A percentile compares a stretch with the other conserved stretches of the same genome.
phyloP scores from a whole-genome alignment of 2,113 vertebrate species.

The Oreochromis spilurus region DNA sequence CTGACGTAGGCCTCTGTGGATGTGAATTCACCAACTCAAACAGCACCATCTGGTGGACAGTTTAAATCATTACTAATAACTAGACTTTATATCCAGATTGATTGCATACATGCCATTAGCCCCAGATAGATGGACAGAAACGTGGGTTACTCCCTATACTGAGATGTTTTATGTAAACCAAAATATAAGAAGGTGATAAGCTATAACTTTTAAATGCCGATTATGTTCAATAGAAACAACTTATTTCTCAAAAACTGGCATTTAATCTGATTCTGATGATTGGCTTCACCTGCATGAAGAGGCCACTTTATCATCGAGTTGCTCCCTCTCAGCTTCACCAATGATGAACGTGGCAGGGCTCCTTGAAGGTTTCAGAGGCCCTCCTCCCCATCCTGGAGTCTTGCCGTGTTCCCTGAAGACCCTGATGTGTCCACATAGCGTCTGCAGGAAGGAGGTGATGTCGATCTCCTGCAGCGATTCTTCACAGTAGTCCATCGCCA shows the following conservation, averaged over 20 bases:
- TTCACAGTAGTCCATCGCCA: conserved; percentile 94
- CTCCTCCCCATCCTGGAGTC: conserved; percentile 20
- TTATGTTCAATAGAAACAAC: background rate
- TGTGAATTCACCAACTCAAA: background rate
- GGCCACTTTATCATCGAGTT: conserved; percentile 60
- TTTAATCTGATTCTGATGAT: background rate
- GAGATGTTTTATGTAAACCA: background rate
- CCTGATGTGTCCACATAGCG: conserved; percentile 87
- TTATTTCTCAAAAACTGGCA: background rate
- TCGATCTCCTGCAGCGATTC: conserved; percentile 95
- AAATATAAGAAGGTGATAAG: background rate
- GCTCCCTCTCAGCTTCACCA: conserved; percentile 75
- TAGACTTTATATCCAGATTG: background rate
- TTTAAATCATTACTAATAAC: background rate
- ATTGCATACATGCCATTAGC: background rate
- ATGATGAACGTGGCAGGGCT: conserved; percentile 75
- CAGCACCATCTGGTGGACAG: background rate
- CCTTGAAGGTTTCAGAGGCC: background rate
- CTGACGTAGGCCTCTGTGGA: background rate
- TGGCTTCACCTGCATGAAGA: conserved; percentile 80
- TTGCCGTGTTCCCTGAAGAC: conserved; percentile 69
- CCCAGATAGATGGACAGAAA: background rate
- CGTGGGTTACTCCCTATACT: background rate
- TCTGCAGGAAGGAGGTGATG: conserved; percentile 88
- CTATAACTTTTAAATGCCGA: background rate